A percentile compares a stretch with the other conserved stretches of the same genome.
Conservation (phyloP, 2,113 vertebrate genomes). For the Macrotis lagotis region DNA sequence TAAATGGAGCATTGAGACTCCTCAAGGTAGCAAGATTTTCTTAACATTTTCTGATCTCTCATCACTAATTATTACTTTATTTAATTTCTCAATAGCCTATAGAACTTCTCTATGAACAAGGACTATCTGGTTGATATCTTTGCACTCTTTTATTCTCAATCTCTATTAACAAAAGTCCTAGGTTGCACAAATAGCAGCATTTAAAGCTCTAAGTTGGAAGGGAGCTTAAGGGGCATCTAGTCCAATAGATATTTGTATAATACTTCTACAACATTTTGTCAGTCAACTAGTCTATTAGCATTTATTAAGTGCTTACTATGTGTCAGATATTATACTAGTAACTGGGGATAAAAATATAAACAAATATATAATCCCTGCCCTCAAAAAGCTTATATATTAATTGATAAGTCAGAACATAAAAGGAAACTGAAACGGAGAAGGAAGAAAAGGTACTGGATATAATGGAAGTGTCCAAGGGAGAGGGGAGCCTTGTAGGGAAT, state of each 20-base stretch:
- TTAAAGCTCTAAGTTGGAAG: background rate
- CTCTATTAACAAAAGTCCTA: background rate
- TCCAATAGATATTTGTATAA: background rate
- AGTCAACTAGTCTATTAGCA: background rate
- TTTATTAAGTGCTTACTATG: background rate
- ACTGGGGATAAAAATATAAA: background rate
- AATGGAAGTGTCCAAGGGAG: background rate
- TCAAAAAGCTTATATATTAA: background rate
- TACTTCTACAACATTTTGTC: background rate
- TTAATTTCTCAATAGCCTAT: background rate
- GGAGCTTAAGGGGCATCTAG: background rate
- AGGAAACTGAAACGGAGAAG: background rate
- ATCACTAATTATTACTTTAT: background rate
- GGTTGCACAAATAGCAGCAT: background rate
- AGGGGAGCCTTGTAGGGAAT: no score
- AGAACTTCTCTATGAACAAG: background rate
- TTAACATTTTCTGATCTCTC: background rate
- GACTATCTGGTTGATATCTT: background rate
- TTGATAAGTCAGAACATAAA: background rate
- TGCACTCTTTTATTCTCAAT: background rate
- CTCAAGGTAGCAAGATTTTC: background rate
- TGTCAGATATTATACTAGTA: background rate
- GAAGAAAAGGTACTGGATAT: background rate
- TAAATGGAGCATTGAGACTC: background rate
- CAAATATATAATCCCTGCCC: background rate